Evolutionary conservation across 1,140 invertebrate species (phyloP), one percentile per base, ranked within the genome.

Genomic region (Drosophila funebris): DNA sequence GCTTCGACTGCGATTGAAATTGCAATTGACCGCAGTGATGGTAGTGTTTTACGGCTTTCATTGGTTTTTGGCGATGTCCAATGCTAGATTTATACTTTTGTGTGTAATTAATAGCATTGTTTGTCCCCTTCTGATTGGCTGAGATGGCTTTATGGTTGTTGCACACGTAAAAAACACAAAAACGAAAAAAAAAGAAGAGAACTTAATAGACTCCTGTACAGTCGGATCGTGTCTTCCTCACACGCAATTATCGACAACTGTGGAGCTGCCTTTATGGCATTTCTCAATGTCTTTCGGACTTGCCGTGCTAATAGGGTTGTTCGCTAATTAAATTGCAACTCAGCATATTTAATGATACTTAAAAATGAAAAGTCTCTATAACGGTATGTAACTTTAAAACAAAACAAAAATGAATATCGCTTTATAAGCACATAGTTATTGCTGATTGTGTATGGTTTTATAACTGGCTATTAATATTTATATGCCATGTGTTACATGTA

Each of bases 41-140:
- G 53, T 58, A 72, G 44, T 43, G 18, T 62, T 54, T 75, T 63
- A 53, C 66, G 57, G 79, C 39, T 73, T 83, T 68, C 24, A 70
- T 83, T 71, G 53, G 37, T 37, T 52, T 71, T 79, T 66, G 62
- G 41, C 53, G 72, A 24, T 58, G 9, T 37, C 41, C 44, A 77
- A 50, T 60, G 52, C 54, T 22, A 75, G 78, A 82, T 87, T 82
- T 82, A 82, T 85, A 87, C 71, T 63, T 72, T 44, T 36, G 44
- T n/a, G 39, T 73, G 57, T 78, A 87, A 87, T 85, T 85, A 85
- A 87, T 73, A 64, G 78, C 82, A 43, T 52, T 82, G 74, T 53
- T 69, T 74, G 39, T 61, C 50, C 50, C 50, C 58, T 72, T 63
- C 37, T 52, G 67, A 67, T 72, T 75, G 73, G 61, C 62, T 67